Percentiles rank a stretch among this genome's conserved stretches.
Conservation (phyloP, 2,113 vertebrate genomes). For the human (Homo sapiens) region GRCh38 chr3:161958501-161959000, state of each 20-base stretch:
- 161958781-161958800: neutral
- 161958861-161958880: neutral
- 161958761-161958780: neutral
- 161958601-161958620: neutral
- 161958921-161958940: neutral
- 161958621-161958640: neutral
- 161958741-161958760: too few relatives aligned
- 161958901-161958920: neutral
- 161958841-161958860: neutral
- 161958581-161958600: too few relatives aligned
- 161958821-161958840: neutral
- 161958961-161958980: neutral
- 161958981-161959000: neutral
- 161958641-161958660: neutral
- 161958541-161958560: neutral
- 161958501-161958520: neutral
- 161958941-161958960: neutral
- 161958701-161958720: neutral
- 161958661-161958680: neutral
- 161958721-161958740: neutral
- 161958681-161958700: neutral
- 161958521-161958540: neutral
- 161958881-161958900: neutral
- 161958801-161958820: neutral
- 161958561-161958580: too few relatives aligned